Conservation (phyloP, 2,797 vertebrate genomes). For the Intellagama lesueurii region DNA sequence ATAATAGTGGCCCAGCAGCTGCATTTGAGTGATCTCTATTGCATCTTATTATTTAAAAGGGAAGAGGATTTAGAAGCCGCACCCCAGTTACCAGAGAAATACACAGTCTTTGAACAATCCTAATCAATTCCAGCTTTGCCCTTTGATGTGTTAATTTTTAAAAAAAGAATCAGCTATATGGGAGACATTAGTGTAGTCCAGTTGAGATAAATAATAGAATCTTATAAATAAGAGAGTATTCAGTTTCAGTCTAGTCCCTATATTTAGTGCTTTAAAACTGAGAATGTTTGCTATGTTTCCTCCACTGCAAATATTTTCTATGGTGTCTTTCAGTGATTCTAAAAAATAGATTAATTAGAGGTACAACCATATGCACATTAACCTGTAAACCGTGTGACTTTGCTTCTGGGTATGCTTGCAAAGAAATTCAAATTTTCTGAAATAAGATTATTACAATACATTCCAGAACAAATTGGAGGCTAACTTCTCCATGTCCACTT, state of each 20-base stretch:
- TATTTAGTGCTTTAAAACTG: background rate
- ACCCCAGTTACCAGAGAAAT: slow-evolving; percentile 13
- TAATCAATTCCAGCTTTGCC: slow-evolving; percentile 22
- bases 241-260: background rate
- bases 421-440: background rate
- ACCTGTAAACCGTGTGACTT: background rate
- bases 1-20: background rate
- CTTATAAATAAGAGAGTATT: slow-evolving; percentile 14
- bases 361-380: background rate
- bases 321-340: background rate
- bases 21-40: slow-evolving; percentile 4
- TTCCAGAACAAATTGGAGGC: no score
- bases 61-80: slow-evolving; percentile 15
- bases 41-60: slow-evolving; percentile 15
- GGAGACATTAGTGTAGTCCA: slow-evolving; percentile 10
- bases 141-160: slow-evolving; percentile 34
- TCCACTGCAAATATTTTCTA: background rate
- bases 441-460: background rate
- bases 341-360: background rate
- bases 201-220: slow-evolving; percentile 28
- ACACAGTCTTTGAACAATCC: slow-evolving; percentile 5
- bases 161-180: slow-evolving; percentile 18
- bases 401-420: background rate
- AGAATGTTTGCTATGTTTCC: background rate
- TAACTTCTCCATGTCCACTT: no score